These are phyloP conservation scores for Drosophila austrosaltans DNA, from an alignment of 2,888 invertebrate genomes.

Conservation along the genomic window DNA sequence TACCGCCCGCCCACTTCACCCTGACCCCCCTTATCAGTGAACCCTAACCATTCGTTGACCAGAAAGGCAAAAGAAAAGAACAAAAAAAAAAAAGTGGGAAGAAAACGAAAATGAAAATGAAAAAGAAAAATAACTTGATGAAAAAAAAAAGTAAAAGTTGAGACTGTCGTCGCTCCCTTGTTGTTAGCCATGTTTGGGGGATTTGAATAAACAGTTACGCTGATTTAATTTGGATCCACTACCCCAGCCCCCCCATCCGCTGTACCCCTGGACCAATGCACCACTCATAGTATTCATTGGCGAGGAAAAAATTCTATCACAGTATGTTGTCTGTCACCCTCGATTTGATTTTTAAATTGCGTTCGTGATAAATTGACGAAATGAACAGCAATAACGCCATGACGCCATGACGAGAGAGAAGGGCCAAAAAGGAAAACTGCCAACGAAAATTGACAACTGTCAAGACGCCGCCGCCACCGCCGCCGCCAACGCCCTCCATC, in stretches of 20 bases:
- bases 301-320: conserved; percentile 72
- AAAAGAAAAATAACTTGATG: conserved; percentile 69
- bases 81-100: background rate
- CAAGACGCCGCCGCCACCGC: conserved; percentile 41
- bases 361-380: conserved; percentile 81
- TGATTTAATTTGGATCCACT: conserved; percentile 78
- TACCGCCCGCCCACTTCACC: conserved; percentile 33
- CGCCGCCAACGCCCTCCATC: conserved; percentile 29
- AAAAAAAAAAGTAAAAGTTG: conserved; percentile 59
- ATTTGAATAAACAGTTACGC: conserved; percentile 83
- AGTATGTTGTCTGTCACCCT: conserved; percentile 80
- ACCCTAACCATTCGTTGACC: background rate
- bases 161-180: conserved; percentile 49
- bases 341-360: conserved; percentile 81
- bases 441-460: conserved; percentile 76
- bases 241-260: background rate
- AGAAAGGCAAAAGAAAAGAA: background rate
- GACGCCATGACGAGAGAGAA: conserved; percentile 25
- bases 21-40: background rate
- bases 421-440: conserved; percentile 27
- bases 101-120: background rate
- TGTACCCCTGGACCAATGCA: background rate
- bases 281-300: conserved; percentile 41
- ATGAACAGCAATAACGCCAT: conserved; percentile 75
- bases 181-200: conserved; percentile 74